Conservation (phyloP, 2,888 invertebrate species). For the Diplazon laetatorius region DNA sequence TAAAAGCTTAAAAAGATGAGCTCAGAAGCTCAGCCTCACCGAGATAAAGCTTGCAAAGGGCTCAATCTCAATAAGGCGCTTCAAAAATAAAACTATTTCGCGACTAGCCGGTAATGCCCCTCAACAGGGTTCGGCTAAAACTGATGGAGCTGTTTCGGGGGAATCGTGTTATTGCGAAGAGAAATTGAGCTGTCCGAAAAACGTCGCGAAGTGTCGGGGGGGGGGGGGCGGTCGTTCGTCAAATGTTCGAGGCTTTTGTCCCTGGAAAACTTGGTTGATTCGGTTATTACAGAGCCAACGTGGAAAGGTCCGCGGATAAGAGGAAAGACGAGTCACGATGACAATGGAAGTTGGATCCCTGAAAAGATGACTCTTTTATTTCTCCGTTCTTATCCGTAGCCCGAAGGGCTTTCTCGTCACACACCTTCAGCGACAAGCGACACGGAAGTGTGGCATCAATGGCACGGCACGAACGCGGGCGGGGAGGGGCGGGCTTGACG, state of each 20-base stretch:
- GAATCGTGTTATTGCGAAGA: not conserved
- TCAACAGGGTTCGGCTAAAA: not conserved
- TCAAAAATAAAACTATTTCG: no score
- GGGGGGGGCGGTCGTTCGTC: not conserved
- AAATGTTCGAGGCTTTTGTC: not conserved
- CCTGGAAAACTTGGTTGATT: not conserved
- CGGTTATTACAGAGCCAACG: not conserved
- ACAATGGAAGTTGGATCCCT: slow-evolving; percentile 49
- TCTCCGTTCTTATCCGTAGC: slow-evolving; percentile 14
- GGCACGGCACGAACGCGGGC: slow-evolving; percentile 35
- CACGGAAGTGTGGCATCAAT: slow-evolving; percentile 37
- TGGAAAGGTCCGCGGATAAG: slow-evolving; percentile 11
- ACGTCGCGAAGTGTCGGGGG: not conserved
- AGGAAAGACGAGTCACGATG: slow-evolving; percentile 19
- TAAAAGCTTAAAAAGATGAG: not conserved
- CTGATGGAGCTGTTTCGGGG: not conserved
- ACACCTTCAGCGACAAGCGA: slow-evolving; percentile 50
- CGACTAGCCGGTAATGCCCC: no score
- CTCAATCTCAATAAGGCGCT: no score
- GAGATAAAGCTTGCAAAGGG: not conserved
- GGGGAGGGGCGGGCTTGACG: slow-evolving; percentile 50
- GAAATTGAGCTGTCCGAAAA: not conserved
- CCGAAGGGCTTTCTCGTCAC: slow-evolving; percentile 43
- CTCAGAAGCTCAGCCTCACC: not conserved
- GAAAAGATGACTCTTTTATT: slow-evolving; percentile 14